Conservation (phyloP, 2,797 vertebrate species). For the Varecia variegata region DNA sequence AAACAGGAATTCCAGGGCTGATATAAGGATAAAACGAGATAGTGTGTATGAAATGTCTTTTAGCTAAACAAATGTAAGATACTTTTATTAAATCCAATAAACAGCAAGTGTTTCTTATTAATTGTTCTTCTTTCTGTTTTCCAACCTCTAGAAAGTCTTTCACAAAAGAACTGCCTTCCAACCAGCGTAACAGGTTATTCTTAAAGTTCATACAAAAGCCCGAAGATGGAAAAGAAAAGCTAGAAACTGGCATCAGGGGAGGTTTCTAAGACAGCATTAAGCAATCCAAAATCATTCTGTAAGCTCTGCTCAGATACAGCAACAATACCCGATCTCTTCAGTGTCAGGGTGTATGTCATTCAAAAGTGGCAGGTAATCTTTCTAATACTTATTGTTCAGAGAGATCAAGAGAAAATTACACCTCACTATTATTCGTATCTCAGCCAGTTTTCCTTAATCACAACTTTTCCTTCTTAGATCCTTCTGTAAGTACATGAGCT, state of each 20-base stretch:
- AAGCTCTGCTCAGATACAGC: background rate
- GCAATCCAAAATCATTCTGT: background rate
- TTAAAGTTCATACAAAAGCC: conserved; percentile 33
- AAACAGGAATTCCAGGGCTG: background rate
- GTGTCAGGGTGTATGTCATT: background rate
- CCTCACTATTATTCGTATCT: background rate
- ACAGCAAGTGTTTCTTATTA: conserved; percentile 19
- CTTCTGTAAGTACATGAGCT: background rate
- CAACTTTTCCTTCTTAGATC: background rate
- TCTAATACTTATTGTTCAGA: background rate
- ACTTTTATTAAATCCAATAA: conserved; percentile 37
- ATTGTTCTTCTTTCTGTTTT: background rate
- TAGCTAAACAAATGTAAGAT: conserved; percentile 5
- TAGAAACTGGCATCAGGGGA: background rate
- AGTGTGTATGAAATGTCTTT: background rate
- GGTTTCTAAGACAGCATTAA: background rate
- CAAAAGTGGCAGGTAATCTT: background rate
- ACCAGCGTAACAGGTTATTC: conserved; percentile 25
- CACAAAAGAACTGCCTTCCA: background rate
- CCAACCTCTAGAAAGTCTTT: conserved; percentile 37
- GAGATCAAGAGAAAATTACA: background rate
- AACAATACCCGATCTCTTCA: background rate
- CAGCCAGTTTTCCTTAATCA: conserved; percentile 14
- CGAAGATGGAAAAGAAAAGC: background rate
- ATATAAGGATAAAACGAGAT: background rate